Evolutionary conservation across 2,113 vertebrate genomes (phyloP), one percentile per base, ranked within the genome.

Genomic region (Nanger granti): DNA sequence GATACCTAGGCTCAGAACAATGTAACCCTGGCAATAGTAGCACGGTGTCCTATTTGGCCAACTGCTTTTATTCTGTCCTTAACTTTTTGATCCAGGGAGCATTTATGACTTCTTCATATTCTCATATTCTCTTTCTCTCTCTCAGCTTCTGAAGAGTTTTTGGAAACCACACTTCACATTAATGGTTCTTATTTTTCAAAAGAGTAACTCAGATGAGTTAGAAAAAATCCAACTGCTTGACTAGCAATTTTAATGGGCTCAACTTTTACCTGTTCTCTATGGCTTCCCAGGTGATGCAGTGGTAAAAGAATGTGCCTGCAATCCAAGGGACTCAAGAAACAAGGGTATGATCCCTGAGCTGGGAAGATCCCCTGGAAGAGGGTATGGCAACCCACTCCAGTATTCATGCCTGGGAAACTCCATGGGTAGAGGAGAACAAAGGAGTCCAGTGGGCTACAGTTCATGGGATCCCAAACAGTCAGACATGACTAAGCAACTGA

Each of bases 141-240:
- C 28, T 37, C n/a, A 14, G 13, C 49, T 73, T 93, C 85, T 80
- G 47, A 95, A 41, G 28, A 29, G n/a, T n/a, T 96, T 90, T 73
- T 92, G 24, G 66, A 92, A 93, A 89, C 37, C 55, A 54, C 5
- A 66, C 10, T 82, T 96, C 41, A 87, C 47, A 59, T 57, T 66
- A 91, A 86, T 69, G 13, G 13, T 55, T 90, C 88, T 96, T 89
- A 69, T 97, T 93, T 95, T 95, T 94, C 49, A 52, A 41, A 80
- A 84, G 0, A 55, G 29, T 79, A 92, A 24, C 37, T 79, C 57
- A 47, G 52, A 59, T 52, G 29, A 91, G 4, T 44, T 52, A 8
- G 47, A 79, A 92, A n/a, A 60, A 94, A 34, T 37, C 55, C 47
- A 76, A 37, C 18, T 82, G 76, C 20, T 88, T 94, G 79, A 54